Evolutionary conservation across 1,140 invertebrate genomes (phyloP).

Genomic region (Diabrotica virgifera): DNA sequence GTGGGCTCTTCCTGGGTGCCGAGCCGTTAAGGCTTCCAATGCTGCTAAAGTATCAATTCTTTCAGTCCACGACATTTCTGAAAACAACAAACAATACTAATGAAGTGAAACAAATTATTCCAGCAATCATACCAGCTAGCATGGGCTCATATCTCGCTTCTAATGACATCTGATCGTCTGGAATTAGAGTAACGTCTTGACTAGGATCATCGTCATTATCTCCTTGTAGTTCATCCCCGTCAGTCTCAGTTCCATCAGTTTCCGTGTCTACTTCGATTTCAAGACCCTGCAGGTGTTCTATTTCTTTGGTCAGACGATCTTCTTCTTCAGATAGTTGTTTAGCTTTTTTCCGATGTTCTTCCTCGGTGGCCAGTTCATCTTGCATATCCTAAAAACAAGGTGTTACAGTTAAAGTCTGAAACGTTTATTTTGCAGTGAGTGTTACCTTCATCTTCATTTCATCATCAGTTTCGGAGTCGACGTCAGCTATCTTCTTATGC

Average conservation of each 20-base stretch:
- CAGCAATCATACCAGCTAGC: constrained; percentile 53
- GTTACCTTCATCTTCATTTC: constrained; percentile 42
- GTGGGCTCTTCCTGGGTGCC: constrained; percentile 84
- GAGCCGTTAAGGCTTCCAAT: constrained; percentile 70
- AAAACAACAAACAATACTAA: constrained; percentile 19
- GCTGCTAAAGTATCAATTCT: constrained; percentile 73
- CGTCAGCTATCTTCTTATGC: constrained; percentile 28
- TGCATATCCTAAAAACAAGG: constrained; percentile 31
- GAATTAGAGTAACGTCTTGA: constrained; percentile 16
- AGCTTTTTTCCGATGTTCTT: constrained; percentile 47
- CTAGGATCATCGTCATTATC: constrained; percentile 47
- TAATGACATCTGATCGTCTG: constrained; percentile 47
- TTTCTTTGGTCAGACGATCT: constrained; percentile 75
- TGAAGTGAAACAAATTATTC: neutral
- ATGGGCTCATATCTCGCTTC: constrained; percentile 69
- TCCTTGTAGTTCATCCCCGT: constrained; percentile 61
- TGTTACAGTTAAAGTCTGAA: neutral
- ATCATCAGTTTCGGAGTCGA: constrained; percentile 50
- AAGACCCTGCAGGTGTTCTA: constrained; percentile 72
- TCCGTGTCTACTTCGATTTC: constrained; percentile 81
- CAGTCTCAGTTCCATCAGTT: constrained; percentile 74
- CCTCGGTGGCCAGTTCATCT: constrained; percentile 44
- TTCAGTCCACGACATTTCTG: constrained; percentile 71
- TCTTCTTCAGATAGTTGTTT: constrained; percentile 73
- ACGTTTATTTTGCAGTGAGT: neutral